Conservation (phyloP, 2,888 invertebrate species). For the Germaria angustata region DNA sequence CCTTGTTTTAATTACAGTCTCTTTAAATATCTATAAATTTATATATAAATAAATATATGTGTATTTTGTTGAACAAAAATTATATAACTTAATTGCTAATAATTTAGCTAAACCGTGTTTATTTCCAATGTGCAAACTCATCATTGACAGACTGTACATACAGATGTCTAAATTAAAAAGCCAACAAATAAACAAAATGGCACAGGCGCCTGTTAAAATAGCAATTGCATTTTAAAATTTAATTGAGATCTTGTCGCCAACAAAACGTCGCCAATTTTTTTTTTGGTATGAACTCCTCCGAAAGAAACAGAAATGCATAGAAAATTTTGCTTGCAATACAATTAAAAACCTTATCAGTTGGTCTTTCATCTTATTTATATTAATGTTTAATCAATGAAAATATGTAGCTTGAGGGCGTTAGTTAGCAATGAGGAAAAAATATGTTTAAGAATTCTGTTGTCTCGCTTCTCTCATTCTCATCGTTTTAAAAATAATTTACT, state of each 20-base stretch:
- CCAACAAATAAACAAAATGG: neutral
- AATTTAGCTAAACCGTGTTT: too few species aligned
- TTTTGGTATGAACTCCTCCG: neutral
- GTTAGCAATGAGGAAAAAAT: too few species aligned
- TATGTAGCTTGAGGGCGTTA: too few species aligned
- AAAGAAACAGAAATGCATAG: neutral
- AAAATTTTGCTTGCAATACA: neutral
- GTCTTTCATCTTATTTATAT: too few species aligned
- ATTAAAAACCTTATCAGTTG: neutral
- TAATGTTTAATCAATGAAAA: too few species aligned
- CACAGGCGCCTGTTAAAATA: constrained; percentile 30
- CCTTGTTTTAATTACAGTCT: too few species aligned
- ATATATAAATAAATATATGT: too few species aligned
- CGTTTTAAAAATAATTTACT: neutral
- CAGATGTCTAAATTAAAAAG: neutral
- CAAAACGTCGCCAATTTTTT: constrained; percentile 38
- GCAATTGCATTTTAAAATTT: constrained; percentile 51
- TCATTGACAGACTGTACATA: too few species aligned
- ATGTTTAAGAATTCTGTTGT: neutral
- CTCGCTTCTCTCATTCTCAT: neutral
- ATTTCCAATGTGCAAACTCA: too few species aligned
- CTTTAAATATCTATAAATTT: too few species aligned
- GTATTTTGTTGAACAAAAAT: too few species aligned
- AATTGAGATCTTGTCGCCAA: constrained; percentile 39
- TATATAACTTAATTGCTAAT: too few species aligned